Evolutionary conservation across 2,888 invertebrate genomes (phyloP).

Genomic region (Ophraella communa): DNA sequence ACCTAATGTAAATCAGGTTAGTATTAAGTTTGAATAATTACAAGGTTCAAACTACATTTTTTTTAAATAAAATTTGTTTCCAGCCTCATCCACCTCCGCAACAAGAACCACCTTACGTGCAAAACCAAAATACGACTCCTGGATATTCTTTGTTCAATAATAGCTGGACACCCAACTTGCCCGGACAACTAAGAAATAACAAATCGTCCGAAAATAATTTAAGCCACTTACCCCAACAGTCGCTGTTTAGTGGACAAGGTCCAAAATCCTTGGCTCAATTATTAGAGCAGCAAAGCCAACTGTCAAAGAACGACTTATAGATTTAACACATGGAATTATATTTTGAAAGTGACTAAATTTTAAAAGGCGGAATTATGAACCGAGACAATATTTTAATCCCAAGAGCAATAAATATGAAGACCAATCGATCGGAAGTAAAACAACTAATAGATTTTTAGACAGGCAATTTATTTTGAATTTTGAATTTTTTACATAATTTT

Average conservation of each 20-base stretch:
- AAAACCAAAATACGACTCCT: conserved; percentile 36
- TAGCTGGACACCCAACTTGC: conserved; percentile 57
- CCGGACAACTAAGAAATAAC: conserved; percentile 48
- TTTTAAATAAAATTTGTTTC: too few relatives aligned
- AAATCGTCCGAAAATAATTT: conserved; percentile 29
- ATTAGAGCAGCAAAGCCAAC: conserved; percentile 73
- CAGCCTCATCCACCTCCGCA: conserved; percentile 21
- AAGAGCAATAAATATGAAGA: conserved; percentile 19
- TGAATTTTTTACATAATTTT: neutral
- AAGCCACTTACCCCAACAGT: conserved; percentile 62
- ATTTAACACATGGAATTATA: conserved; percentile 1
- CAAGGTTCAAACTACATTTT: too few relatives aligned
- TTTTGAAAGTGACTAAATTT: conserved; percentile 1
- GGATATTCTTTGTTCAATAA: conserved; percentile 59
- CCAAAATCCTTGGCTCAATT: conserved; percentile 81
- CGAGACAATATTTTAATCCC: conserved; percentile 18
- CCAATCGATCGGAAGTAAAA: conserved; percentile 5
- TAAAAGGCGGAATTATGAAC: conserved; percentile 3
- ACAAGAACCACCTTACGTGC: conserved; percentile 30
- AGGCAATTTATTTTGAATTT: neutral
- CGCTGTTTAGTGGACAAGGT: conserved; percentile 74
- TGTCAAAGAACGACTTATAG: conserved; percentile 41
- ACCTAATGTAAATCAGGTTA: conserved; percentile 32
- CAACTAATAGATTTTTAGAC: neutral
- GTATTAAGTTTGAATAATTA: too few relatives aligned